phyloP scores from a whole-genome alignment of 2,113 vertebrate genomes.

The Martes martes region DNA sequence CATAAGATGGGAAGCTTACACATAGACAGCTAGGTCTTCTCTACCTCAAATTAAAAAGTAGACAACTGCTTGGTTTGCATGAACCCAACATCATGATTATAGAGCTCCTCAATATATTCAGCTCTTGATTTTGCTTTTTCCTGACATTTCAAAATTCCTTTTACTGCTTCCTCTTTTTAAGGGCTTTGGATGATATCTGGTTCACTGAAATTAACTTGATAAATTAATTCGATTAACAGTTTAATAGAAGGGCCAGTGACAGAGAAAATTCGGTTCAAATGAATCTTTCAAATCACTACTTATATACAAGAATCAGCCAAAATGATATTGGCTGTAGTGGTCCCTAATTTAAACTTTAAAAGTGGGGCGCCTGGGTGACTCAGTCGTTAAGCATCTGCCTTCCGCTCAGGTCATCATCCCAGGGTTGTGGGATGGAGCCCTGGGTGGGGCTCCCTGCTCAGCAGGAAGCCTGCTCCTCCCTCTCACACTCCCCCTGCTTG shows the following conservation, averaged over 20 bases:
- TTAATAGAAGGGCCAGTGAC: background rate
- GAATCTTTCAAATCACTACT: background rate
- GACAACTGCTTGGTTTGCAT: background rate
- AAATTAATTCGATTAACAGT: background rate
- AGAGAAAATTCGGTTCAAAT: conserved; percentile 14
- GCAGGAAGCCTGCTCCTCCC: too few species aligned
- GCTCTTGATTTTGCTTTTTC: conserved; percentile 17
- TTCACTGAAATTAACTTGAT: conserved; percentile 3
- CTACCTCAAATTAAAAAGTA: background rate
- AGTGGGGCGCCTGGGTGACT: background rate
- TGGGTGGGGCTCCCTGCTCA: too few species aligned
- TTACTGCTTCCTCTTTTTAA: background rate
- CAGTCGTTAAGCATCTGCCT: background rate
- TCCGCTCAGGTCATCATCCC: background rate
- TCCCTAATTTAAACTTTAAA: conserved; percentile 21
- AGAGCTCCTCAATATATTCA: background rate
- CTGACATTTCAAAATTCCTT: conserved; percentile 4
- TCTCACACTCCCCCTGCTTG: too few species aligned
- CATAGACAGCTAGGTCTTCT: background rate
- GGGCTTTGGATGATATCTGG: background rate
- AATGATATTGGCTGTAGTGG: background rate
- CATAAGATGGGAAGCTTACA: background rate
- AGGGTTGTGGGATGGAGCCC: too few species aligned
- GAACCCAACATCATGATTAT: background rate
- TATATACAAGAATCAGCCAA: background rate